These are phyloP conservation scores for Hydrolagus colliei DNA, from an alignment of 2,797 vertebrate genomes.

Conservation along the genomic window DNA sequence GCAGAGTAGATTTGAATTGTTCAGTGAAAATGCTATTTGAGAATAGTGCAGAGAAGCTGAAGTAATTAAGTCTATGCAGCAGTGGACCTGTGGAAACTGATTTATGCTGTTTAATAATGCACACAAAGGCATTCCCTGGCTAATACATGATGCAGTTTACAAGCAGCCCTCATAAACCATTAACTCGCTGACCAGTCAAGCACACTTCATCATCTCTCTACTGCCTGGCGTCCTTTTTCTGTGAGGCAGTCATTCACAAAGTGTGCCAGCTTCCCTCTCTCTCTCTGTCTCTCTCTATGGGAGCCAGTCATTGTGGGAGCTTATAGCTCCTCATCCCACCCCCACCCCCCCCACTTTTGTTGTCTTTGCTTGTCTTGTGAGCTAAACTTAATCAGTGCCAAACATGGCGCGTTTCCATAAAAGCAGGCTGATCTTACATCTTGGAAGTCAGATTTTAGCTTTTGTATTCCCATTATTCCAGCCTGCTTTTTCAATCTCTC, in stretches of 20 bases:
- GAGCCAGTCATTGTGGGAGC: background rate
- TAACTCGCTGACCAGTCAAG: slow-evolving; percentile 55
- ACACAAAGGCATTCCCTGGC: slow-evolving; percentile 50
- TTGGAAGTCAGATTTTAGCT: slow-evolving; percentile 1
- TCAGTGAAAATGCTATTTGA: slow-evolving; percentile 24
- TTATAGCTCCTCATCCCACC: background rate
- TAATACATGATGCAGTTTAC: slow-evolving; percentile 50
- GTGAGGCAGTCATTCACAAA: slow-evolving; percentile 12
- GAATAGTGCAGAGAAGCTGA: slow-evolving; percentile 32
- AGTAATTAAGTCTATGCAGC: slow-evolving; percentile 53
- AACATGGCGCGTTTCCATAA: too few relatives aligned
- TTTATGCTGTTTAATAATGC: slow-evolving; percentile 61
- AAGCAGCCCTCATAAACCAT: slow-evolving; percentile 54
- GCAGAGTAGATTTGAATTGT: slow-evolving; percentile 28
- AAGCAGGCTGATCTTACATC: background rate
- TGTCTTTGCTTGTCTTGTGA: slow-evolving; percentile 7
- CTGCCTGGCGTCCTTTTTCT: slow-evolving; percentile 39
- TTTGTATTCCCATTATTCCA: background rate
- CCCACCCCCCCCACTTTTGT: background rate
- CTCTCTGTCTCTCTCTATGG: background rate
- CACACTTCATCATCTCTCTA: slow-evolving; percentile 51
- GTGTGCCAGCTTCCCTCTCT: background rate
- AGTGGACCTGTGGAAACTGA: slow-evolving; percentile 51
- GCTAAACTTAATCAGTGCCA: background rate
- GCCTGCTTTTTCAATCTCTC: background rate